A percentile compares a stretch with the other conserved stretches of the same genome.
These are phyloP conservation scores for Branchinecta sandiegonensis DNA, from an alignment of 2,888 invertebrate species.

Conservation along the genomic window DNA sequence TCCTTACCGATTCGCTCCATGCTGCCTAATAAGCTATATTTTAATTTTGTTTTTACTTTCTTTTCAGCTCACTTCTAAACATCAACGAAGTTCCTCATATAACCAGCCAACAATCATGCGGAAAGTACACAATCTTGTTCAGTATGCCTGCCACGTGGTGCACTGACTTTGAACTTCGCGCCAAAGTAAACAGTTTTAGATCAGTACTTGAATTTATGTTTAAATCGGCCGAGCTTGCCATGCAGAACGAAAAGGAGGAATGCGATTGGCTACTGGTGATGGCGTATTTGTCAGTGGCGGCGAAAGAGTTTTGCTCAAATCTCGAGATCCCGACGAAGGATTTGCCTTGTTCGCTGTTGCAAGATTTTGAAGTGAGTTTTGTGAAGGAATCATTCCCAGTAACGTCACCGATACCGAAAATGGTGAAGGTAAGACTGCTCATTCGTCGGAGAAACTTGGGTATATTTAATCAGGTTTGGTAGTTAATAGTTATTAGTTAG, in stretches of 20 bases:
- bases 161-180: not conserved
- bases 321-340: not conserved
- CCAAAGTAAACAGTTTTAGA: not conserved
- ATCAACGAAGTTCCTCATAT: constrained; percentile 1
- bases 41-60: not conserved
- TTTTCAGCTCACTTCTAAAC: not conserved
- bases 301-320: not conserved
- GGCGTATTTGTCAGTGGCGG: constrained; percentile 8
- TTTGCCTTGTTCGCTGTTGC: not conserved
- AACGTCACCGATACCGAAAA: not conserved
- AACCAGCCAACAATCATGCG: not conserved
- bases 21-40: too few species aligned
- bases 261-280: not conserved
- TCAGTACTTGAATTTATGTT: not conserved
- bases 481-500: too few species aligned
- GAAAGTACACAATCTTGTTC: not conserved
- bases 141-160: not conserved
- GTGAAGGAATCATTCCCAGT: not conserved
- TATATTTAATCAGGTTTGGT: too few species aligned
- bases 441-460: too few species aligned
- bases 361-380: not conserved
- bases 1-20: too few species aligned
- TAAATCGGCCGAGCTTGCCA: not conserved
- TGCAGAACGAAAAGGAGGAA: not conserved
- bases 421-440: not conserved